Percentiles rank a stretch among this genome's conserved stretches.
phyloP scores from a whole-genome alignment of 2,888 invertebrate species.

The Myathropa florea region DNA sequence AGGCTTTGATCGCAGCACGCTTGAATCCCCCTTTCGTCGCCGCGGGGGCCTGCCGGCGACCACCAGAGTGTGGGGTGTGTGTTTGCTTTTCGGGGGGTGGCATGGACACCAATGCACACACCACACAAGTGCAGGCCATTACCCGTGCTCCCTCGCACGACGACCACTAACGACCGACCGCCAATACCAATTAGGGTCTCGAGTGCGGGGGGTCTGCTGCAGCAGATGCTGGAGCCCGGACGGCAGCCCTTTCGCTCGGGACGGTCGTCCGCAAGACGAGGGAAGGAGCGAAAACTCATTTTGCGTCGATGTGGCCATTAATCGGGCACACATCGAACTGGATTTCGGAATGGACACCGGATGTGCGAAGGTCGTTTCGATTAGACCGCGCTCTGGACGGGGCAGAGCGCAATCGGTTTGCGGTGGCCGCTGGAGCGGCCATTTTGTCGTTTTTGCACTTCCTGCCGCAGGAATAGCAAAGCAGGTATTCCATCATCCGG shows the following conservation, averaged over 20 bases:
- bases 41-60: not conserved
- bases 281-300: slow-evolving; percentile 30
- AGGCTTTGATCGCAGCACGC: slow-evolving; percentile 33
- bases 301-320: slow-evolving; percentile 41
- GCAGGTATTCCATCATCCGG: slow-evolving; percentile 44
- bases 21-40: not conserved
- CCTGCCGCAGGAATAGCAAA: slow-evolving; percentile 57
- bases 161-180: slow-evolving; percentile 34
- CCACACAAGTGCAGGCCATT: slow-evolving; percentile 13
- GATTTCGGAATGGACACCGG: slow-evolving; percentile 44
- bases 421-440: not conserved
- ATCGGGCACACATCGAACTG: slow-evolving; percentile 31
- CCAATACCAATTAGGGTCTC: slow-evolving; percentile 52
- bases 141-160: slow-evolving; percentile 19
- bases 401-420: not conserved
- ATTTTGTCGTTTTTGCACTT: slow-evolving; percentile 48
- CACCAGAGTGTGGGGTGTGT: not conserved
- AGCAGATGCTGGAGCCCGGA: not conserved
- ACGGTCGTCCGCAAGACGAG: not conserved
- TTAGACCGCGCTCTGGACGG: slow-evolving; percentile 23
- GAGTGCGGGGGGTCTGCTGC: not conserved
- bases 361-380: slow-evolving; percentile 42
- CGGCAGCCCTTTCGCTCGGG: not conserved
- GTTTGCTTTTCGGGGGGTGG: not conserved
- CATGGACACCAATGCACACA: not conserved